Evolutionary conservation across 2,797 vertebrate species (phyloP), one percentile per base, ranked within the genome.

Genomic region (Harpagifer antarcticus): DNA sequence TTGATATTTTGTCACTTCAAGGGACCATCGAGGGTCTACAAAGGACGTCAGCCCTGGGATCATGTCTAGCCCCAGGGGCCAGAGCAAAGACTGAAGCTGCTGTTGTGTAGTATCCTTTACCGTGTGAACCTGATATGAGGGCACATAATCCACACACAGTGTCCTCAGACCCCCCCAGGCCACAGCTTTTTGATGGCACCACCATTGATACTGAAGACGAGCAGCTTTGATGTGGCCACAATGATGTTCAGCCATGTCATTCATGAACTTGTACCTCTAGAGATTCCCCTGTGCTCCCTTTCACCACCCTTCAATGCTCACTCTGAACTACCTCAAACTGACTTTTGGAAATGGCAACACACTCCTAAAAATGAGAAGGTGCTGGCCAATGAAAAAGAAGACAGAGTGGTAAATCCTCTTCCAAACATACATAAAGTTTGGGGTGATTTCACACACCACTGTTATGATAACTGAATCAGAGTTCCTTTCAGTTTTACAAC

Each of bases 71-170:
- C 93, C 84, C 65, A 56, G 93, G 93, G 89, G 78, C 76, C 84
- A 43, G 79, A 64, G 85, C 60, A 72, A 77, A 90, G 86, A 93
- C 88, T 88, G 79, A 81, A 86, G 89, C 90, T 82, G 88, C 89
- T 81, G 87, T 91, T 93, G 92, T 94, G 90, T 91, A 92, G 94
- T 93, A 92, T 95, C 91, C 76, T 91, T 95, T 94, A 93, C 91
- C 85, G 87, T 88, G 88, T 91, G 91, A 94, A 94, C 90, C 89
- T 88, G 93, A 95, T 92, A 92, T 76, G 60, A 74, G 61, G 78
- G 83, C 87, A 91, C 79, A 90, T 92, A 93, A 92, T 93, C 92
- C 91, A 90, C 88, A 90, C 89, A 88, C 88, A 92, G 91, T 92
- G 88, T 92, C 87, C 84, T 74, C 81, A 85, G 74, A 86, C 71